Percentiles rank a stretch among this genome's conserved stretches.
Evolutionary conservation across 2,888 invertebrate genomes (phyloP).

Genomic region (Cheilosia scutellata): DNA sequence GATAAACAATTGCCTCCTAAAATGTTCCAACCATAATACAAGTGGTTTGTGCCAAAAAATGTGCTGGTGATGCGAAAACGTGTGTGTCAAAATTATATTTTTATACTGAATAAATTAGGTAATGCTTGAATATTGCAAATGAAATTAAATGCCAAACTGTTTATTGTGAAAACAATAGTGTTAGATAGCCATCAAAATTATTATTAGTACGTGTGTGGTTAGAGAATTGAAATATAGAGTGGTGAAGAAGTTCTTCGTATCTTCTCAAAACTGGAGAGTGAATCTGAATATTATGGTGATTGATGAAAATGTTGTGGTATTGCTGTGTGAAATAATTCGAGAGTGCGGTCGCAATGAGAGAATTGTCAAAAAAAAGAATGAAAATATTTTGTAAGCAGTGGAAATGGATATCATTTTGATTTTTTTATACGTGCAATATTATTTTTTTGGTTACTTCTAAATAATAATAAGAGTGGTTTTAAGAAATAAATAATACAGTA

Average conservation of each 20-base stretch:
- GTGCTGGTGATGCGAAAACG: constrained; percentile 69
- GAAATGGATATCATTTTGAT: constrained; percentile 68
- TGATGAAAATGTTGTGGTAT: constrained; percentile 25
- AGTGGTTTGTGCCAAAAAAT: constrained; percentile 71
- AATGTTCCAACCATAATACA: constrained; percentile 68
- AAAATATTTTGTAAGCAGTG: constrained; percentile 50
- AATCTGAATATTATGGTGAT: constrained; percentile 20
- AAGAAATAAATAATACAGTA: constrained; percentile 40
- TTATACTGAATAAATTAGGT: constrained; percentile 52
- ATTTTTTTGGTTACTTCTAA: constrained; percentile 10
- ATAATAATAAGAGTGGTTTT: constrained; percentile 69
- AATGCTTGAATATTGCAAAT: constrained; percentile 67
- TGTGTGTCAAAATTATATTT: constrained; percentile 56
- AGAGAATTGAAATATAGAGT: constrained; percentile 31
- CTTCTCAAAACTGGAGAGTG: constrained; percentile 17
- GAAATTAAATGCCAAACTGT: constrained; percentile 64
- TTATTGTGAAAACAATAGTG: constrained; percentile 45
- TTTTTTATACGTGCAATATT: constrained; percentile 43
- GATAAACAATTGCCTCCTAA: constrained; percentile 70
- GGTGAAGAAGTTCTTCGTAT: constrained; percentile 28
- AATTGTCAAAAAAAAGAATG: constrained; percentile 12
- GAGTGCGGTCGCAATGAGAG: constrained; percentile 40
- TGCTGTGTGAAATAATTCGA: constrained; percentile 28
- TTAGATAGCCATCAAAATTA: constrained; percentile 59
- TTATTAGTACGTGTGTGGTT: constrained; percentile 45